Evolutionary conservation across 2,797 vertebrate species (phyloP).

Genomic region (Selene dorsalis): DNA sequence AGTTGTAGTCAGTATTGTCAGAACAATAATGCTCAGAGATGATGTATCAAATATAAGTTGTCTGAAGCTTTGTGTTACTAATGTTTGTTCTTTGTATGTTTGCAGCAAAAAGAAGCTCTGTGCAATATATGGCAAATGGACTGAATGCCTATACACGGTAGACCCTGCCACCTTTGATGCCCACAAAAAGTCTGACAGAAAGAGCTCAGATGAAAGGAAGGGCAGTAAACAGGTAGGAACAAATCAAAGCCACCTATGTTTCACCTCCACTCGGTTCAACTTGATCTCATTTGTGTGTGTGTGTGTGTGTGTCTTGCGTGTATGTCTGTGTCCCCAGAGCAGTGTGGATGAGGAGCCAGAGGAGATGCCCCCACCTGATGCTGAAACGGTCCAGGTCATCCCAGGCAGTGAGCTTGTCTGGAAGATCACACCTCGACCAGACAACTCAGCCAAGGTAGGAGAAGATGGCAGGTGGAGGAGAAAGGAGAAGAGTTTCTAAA

Average conservation of each 20-base stretch:
- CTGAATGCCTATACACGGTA: constrained; percentile 93
- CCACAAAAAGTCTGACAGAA: constrained; percentile 94
- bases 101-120: constrained; percentile 95
- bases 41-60: neutral
- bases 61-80: constrained; percentile 17
- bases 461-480: neutral
- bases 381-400: constrained; percentile 93
- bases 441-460: constrained; percentile 92
- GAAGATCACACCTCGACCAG: constrained; percentile 93
- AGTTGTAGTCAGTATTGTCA: neutral
- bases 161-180: constrained; percentile 89
- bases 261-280: neutral
- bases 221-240: constrained; percentile 83
- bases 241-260: neutral
- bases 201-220: constrained; percentile 93
- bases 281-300: neutral
- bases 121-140: constrained; percentile 98
- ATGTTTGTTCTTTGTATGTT: constrained; percentile 21
- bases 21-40: neutral
- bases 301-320: neutral
- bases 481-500: neutral
- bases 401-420: constrained; percentile 94
- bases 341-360: constrained; percentile 90
- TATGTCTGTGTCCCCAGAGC: constrained; percentile 58
- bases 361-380: constrained; percentile 92